Evolutionary conservation across 2,888 invertebrate genomes (phyloP).

Genomic region (Epistrophella euchroma): DNA sequence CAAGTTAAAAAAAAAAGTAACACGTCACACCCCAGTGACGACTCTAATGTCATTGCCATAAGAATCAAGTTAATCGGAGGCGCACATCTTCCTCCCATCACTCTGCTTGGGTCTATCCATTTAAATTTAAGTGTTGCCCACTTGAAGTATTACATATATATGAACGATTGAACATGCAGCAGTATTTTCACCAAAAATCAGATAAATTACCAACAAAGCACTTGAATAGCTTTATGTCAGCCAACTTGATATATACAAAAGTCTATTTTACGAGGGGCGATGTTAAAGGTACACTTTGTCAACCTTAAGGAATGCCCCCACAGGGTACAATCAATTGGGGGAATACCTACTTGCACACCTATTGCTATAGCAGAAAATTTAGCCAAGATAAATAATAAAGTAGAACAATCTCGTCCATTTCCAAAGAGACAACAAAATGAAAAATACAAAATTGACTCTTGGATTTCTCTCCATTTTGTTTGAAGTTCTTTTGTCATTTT

Average conservation of each 20-base stretch:
- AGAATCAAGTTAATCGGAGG: slow-evolving; percentile 16
- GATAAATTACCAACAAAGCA: slow-evolving; percentile 56
- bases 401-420: slow-evolving; percentile 10
- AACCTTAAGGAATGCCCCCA: slow-evolving; percentile 17
- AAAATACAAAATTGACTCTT: slow-evolving; percentile 24
- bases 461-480: slow-evolving; percentile 21
- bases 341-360: not conserved
- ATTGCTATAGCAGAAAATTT: not conserved
- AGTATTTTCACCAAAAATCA: slow-evolving; percentile 42
- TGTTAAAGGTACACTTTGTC: slow-evolving; percentile 1
- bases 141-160: not conserved
- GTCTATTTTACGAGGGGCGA: not conserved
- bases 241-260: slow-evolving; percentile 22
- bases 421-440: slow-evolving; percentile 11
- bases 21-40: slow-evolving; percentile 3
- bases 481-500: slow-evolving; percentile 55
- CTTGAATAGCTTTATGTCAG: slow-evolving; percentile 36
- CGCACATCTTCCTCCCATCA: not conserved
- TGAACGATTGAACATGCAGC: not conserved
- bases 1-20: not conserved
- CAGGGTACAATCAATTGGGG: slow-evolving; percentile 26
- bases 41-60: not conserved
- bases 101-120: not conserved
- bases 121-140: not conserved
- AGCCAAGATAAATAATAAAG: slow-evolving; percentile 12